Percentiles rank a stretch among this genome's conserved stretches.
Conservation (phyloP, 2,797 vertebrate species). For the Balearica regulorum region DNA sequence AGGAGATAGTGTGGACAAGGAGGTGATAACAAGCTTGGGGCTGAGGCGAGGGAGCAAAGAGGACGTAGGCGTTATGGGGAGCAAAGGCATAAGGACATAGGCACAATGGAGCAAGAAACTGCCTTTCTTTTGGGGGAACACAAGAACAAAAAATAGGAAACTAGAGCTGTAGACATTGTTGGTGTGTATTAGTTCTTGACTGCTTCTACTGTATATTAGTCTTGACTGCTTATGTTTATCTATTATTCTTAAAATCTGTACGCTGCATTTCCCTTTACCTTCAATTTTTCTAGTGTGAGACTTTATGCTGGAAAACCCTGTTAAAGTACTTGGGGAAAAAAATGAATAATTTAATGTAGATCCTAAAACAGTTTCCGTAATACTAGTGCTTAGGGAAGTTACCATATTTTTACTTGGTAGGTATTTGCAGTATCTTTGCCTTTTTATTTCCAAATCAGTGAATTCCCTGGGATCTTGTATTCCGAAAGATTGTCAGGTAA, state of each 20-base stretch:
- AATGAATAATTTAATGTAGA: background rate
- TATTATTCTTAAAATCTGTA: slow-evolving; percentile 19
- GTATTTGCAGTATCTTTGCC: background rate
- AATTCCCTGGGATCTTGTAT: background rate
- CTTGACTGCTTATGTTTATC: background rate
- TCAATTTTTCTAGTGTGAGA: background rate
- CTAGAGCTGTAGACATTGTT: background rate
- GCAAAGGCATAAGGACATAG: background rate
- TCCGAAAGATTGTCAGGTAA: background rate
- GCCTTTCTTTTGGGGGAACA: background rate
- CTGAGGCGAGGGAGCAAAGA: background rate
- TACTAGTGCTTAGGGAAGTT: background rate
- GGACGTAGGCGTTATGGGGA: background rate
- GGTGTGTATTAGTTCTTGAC: too few relatives aligned
- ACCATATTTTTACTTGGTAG: slow-evolving; percentile 1
- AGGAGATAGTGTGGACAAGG: background rate
- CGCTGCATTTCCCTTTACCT: slow-evolving; percentile 12
- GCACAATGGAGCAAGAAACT: background rate
- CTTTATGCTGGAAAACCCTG: background rate
- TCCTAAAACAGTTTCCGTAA: background rate
- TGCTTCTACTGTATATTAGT: too few relatives aligned
- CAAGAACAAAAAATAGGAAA: background rate
- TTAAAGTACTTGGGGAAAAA: background rate
- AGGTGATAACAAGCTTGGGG: background rate
- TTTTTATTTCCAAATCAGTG: background rate